Conservation (phyloP, 2,888 invertebrate species). For the Diloba caeruleocephala region DNA sequence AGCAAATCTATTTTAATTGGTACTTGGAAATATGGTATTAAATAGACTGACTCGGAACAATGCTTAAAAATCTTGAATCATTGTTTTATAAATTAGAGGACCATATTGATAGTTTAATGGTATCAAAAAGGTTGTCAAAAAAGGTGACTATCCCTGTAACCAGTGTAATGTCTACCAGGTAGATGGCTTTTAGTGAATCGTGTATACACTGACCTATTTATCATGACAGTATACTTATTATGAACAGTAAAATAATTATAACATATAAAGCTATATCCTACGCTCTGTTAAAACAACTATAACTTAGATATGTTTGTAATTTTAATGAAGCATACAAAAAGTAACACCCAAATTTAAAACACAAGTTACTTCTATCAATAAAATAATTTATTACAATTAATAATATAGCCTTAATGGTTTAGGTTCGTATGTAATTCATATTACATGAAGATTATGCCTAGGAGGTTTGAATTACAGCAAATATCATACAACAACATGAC, state of each 20-base stretch:
- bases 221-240: background rate
- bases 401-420: background rate
- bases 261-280: background rate
- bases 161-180: too few relatives aligned
- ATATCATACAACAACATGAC: conserved; percentile 25
- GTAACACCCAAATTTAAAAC: too few relatives aligned
- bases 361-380: too few relatives aligned
- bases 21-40: background rate
- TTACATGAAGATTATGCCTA: conserved; percentile 2
- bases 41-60: too few relatives aligned
- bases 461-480: conserved; percentile 16
- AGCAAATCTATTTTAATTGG: background rate
- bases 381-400: too few relatives aligned
- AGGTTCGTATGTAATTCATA: conserved; percentile 2
- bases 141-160: too few relatives aligned
- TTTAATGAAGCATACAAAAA: background rate
- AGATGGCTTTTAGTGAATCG: background rate
- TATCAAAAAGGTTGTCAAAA: too few relatives aligned
- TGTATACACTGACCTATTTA: conserved; percentile 18
- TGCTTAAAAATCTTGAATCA: too few relatives aligned
- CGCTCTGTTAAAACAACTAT: background rate
- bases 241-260: background rate
- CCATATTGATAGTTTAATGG: too few relatives aligned
- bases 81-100: too few relatives aligned
- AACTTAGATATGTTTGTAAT: background rate